A percentile compares a stretch with the other conserved stretches of the same genome.
Conservation (phyloP, 2,888 invertebrate species). For the Lycia hirtaria region DNA sequence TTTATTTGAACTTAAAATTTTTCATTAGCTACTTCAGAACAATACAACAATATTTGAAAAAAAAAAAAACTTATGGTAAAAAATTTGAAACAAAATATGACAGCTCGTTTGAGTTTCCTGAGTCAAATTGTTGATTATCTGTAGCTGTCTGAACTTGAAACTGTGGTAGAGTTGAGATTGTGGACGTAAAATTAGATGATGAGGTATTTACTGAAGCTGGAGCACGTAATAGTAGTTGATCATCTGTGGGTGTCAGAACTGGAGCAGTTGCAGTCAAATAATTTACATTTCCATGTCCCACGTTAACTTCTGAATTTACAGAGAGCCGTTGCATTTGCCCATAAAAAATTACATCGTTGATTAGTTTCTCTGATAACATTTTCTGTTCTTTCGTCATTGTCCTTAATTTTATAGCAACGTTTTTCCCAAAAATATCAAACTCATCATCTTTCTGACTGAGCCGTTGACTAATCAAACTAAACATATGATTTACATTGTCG, state of each 20-base stretch:
- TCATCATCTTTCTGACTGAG: slow-evolving; percentile 26
- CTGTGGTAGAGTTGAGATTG: neutral
- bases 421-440: slow-evolving; percentile 34
- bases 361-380: slow-evolving; percentile 36
- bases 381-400: slow-evolving; percentile 36
- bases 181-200: neutral
- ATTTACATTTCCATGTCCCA: neutral
- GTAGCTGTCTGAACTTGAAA: neutral
- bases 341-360: slow-evolving; percentile 35
- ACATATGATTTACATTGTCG: slow-evolving; percentile 27
- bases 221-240: neutral
- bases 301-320: neutral
- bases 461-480: neutral
- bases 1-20: slow-evolving; percentile 10
- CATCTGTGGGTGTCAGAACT: neutral
- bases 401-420: slow-evolving; percentile 38
- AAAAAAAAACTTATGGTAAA: slow-evolving; percentile 22
- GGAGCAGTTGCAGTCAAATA: neutral
- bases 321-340: slow-evolving; percentile 15
- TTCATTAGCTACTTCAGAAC: slow-evolving; percentile 26
- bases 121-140: neutral
- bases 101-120: neutral
- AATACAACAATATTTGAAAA: slow-evolving; percentile 23
- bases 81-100: neutral
- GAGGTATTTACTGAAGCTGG: neutral